Evolutionary conservation across 2,113 vertebrate genomes (phyloP), one percentile per base, ranked within the genome.

Genomic region (Pelusios castaneus): DNA sequence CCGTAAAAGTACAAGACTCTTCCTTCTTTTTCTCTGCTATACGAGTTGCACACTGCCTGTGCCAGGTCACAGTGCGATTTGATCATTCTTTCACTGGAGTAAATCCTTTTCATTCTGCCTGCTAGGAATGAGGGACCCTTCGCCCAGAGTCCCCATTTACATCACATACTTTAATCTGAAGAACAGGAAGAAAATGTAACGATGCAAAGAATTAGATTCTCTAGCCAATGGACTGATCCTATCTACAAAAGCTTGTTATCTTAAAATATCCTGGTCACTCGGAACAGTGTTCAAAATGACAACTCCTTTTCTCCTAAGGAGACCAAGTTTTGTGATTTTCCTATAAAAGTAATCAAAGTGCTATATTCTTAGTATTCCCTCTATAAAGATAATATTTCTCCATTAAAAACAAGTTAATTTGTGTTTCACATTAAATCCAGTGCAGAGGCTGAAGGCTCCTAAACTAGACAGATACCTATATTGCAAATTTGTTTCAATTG

Each of bases 41-140:
- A 56, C 24, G 16, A 34, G 16, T 24, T 38, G 27, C 47, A 55
- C 31, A 60, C 70, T n/a, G 19, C 38, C 80, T 52, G 78, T 87
- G 90, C 89, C 89, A 95, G 92, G 92, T 88, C 94, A 87, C 88
- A 92, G 22, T 80, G 27, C 5, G 29, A 91, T 91, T 86, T 79
- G 83, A 24, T 67, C 38, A 31, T 21, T 41, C n/a, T 29, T 56
- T 76, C 34, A 58, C 34, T 76, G 27, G 63, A 80, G 8, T 54
- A 70, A 54, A 29, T 5, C 85, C 56, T 84, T 91, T 92, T 81
- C 91, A 81, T 29, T 29, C 84, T 58, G 73, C 77, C 81, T 82
- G 79, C 95, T 86, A 92, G 78, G 88, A 95, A 56, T 92, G 87
- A 94, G 83, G 91, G 92, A 83, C 79, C 63, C 94, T 60, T n/a